A percentile compares a stretch with the other conserved stretches of the same genome.
These are phyloP conservation scores for Poecilia velifera DNA, from an alignment of 2,797 vertebrate species.

Conservation along the genomic window DNA sequence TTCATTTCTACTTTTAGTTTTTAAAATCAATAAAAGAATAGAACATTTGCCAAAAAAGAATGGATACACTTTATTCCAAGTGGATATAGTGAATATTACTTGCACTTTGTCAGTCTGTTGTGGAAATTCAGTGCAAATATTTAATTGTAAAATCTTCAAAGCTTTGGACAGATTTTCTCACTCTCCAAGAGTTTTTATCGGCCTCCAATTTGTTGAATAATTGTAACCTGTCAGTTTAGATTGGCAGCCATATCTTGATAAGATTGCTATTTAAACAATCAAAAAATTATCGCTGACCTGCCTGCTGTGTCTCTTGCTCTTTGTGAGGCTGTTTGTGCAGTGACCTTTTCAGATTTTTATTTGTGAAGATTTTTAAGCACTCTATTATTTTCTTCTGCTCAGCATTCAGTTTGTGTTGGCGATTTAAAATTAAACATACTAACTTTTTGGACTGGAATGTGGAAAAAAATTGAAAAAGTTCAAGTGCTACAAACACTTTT, in stretches of 20 bases:
- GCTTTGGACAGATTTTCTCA: background rate
- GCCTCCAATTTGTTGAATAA: background rate
- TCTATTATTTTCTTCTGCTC: background rate
- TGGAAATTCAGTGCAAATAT: background rate
- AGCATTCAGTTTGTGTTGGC: background rate
- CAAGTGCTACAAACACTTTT: background rate
- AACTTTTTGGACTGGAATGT: background rate
- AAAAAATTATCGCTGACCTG: background rate
- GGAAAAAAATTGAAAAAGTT: background rate
- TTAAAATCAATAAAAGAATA: background rate
- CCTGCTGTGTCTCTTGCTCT: background rate
- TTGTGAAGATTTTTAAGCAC: background rate
- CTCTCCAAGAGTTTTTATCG: background rate
- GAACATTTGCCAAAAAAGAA: background rate
- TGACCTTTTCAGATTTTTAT: background rate
- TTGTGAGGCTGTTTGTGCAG: background rate
- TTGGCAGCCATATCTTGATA: background rate
- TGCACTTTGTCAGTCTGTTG: background rate
- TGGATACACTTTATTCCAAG: background rate
- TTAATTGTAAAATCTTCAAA: background rate
- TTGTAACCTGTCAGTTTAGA: background rate
- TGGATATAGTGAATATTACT: background rate
- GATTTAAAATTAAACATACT: background rate
- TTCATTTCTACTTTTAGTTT: background rate
- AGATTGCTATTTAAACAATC: background rate